Evolutionary conservation across 2,113 vertebrate species (phyloP).

Genomic region (Oncorhynchus clarkii): DNA sequence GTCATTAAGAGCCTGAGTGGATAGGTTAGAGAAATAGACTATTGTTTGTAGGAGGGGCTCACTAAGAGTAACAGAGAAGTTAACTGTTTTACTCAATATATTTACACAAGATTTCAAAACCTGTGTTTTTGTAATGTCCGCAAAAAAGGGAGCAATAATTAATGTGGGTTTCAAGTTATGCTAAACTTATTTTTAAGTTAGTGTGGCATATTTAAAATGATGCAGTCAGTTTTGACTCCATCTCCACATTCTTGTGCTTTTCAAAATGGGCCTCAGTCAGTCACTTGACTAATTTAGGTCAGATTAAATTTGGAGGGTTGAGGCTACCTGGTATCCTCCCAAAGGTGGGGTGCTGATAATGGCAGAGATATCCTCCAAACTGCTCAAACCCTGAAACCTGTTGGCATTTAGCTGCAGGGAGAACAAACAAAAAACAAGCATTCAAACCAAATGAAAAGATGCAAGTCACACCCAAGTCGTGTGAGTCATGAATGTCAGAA

Average conservation of each 20-base stretch:
- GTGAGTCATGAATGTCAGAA: conserved; percentile 23
- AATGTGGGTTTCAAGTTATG: neutral
- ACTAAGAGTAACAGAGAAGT: neutral
- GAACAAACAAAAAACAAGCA: conserved; percentile 49
- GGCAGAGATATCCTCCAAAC: conserved; percentile 78
- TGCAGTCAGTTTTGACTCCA: neutral
- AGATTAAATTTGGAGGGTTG: conserved; percentile 26
- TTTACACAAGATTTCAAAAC: neutral
- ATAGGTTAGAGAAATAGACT: neutral
- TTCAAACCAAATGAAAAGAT: conserved; percentile 39
- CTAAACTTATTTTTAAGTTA: no score
- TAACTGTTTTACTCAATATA: neutral
- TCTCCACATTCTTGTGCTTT: neutral
- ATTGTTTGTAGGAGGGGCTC: neutral
- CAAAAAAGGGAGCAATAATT: no score
- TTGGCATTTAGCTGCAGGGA: conserved; percentile 79
- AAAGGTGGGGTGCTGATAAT: conserved; percentile 83
- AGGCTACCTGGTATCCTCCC: conserved; percentile 84
- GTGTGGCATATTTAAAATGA: neutral
- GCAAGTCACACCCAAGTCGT: neutral
- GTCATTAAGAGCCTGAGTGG: neutral
- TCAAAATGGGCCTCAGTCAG: conserved; percentile 11
- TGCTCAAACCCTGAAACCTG: conserved; percentile 78
- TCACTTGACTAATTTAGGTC: neutral
- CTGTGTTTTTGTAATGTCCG: neutral